Conservation (phyloP, 2,888 invertebrate species). For the Actias luna region DNA sequence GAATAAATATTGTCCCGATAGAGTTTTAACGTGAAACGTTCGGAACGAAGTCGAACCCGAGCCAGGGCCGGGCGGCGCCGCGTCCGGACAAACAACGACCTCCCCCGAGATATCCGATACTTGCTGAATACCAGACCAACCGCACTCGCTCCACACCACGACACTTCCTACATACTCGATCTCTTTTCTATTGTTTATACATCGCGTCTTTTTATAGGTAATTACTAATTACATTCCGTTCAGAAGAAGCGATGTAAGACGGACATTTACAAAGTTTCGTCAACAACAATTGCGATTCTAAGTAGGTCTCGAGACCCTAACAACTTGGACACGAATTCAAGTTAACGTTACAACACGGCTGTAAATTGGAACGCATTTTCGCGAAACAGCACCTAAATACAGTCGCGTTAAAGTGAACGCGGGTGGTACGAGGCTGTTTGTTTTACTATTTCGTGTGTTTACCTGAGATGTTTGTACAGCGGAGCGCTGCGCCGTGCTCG, state of each 20-base stretch:
- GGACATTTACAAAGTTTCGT: not conserved
- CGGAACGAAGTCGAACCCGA: conserved; percentile 3
- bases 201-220: conserved; percentile 18
- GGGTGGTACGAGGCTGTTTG: conserved; percentile 11
- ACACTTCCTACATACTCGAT: not conserved
- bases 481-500: too few relatives aligned
- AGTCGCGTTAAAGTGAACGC: conserved; percentile 23
- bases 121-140: conserved; percentile 18
- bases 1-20: conserved; percentile 45
- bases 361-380: conserved; percentile 3
- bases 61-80: conserved; percentile 15
- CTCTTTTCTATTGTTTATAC: conserved; percentile 11
- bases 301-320: conserved; percentile 47
- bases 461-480: conserved; percentile 51
- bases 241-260: conserved; percentile 15
- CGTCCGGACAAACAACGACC: conserved; percentile 43
- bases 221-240: not conserved
- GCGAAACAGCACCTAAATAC: conserved; percentile 31
- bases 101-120: conserved; percentile 34
- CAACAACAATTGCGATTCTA: conserved; percentile 28
- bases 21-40: conserved; percentile 33
- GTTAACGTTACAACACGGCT: conserved; percentile 46
- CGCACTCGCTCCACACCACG: conserved; percentile 32
- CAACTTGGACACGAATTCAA: conserved; percentile 61
- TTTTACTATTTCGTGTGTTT: conserved; percentile 40